Evolutionary conservation across 2,888 invertebrate species (phyloP).

Genomic region (Chelonus formosanus): DNA sequence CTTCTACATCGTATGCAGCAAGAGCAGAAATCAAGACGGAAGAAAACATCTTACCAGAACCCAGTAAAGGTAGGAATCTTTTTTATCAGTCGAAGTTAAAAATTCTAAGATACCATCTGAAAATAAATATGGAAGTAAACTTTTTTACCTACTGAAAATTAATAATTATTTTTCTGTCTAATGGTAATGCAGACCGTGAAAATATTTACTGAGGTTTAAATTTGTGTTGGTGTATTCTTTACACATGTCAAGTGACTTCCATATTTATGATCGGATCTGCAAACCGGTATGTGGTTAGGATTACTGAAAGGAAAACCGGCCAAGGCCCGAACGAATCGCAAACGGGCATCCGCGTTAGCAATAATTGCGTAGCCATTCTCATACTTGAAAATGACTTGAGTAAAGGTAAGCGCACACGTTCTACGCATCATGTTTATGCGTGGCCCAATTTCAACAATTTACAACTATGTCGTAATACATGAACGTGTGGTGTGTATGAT

Average conservation of each 20-base stretch:
- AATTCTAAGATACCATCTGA: too few relatives aligned
- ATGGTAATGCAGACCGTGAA: neutral
- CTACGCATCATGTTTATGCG: slow-evolving; percentile 40
- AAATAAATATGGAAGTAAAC: too few relatives aligned
- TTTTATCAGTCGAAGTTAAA: too few relatives aligned
- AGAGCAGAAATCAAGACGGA: slow-evolving; percentile 62
- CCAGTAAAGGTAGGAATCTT: slow-evolving; percentile 58
- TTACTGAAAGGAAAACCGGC: slow-evolving; percentile 60
- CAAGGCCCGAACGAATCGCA: slow-evolving; percentile 59
- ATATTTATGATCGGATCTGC: slow-evolving; percentile 18
- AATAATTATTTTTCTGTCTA: neutral
- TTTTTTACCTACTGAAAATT: neutral
- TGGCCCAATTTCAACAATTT: slow-evolving; percentile 63
- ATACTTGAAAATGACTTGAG: slow-evolving; percentile 43
- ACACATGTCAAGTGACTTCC: neutral
- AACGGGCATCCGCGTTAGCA: slow-evolving; percentile 63
- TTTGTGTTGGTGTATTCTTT: neutral
- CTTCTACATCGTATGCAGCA: slow-evolving; percentile 61
- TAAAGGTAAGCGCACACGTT: slow-evolving; percentile 30
- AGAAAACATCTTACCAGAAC: slow-evolving; percentile 54
- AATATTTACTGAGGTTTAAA: slow-evolving; percentile 7
- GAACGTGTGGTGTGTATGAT: slow-evolving; percentile 35
- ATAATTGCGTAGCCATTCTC: slow-evolving; percentile 58
- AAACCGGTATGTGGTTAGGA: slow-evolving; percentile 31
- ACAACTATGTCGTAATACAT: slow-evolving; percentile 55